Percentiles rank a stretch among this genome's conserved stretches.
Evolutionary conservation across 2,888 invertebrate species (phyloP).

Genomic region (Micoletzkya japonica): DNA sequence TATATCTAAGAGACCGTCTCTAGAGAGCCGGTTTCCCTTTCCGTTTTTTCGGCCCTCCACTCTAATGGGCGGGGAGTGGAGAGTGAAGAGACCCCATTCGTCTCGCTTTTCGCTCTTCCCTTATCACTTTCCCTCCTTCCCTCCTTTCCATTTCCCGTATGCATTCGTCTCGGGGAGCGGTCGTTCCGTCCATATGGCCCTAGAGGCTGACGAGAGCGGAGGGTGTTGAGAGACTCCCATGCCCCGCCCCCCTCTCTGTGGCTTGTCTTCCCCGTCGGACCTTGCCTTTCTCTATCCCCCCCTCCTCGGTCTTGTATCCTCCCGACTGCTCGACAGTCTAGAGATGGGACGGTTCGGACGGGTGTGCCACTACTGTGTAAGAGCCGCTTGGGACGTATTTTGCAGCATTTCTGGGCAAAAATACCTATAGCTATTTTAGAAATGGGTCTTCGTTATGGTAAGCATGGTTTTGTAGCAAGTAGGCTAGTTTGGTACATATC

Average conservation of each 20-base stretch:
- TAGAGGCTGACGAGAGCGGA: not conserved
- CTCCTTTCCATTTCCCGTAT: not conserved
- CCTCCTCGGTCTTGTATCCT: not conserved
- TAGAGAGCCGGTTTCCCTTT: too few species aligned
- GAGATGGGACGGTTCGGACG: slow-evolving; percentile 1
- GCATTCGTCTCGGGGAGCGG: too few species aligned
- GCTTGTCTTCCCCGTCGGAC: not conserved
- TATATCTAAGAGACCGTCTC: too few species aligned
- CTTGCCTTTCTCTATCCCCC: slow-evolving; percentile 6
- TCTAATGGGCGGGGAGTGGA: too few species aligned
- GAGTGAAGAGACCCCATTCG: too few species aligned
- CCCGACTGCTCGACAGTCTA: not conserved
- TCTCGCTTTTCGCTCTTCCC: not conserved
- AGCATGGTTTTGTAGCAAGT: too few species aligned
- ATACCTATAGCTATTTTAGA: too few species aligned
- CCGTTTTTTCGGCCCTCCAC: too few species aligned
- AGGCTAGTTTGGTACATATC: too few species aligned
- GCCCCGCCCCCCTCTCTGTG: too few species aligned
- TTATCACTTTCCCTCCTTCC: not conserved
- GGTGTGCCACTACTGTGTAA: slow-evolving; percentile 1
- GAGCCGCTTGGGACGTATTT: slow-evolving; percentile 3
- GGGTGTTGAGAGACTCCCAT: not conserved
- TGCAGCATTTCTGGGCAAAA: too few species aligned
- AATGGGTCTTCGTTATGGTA: too few species aligned
- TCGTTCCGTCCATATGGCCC: slow-evolving; percentile 2